A percentile compares a stretch with the other conserved stretches of the same genome.
phyloP scores from a whole-genome alignment of 1,140 invertebrate species.

The Saccostrea cuccullata region DNA sequence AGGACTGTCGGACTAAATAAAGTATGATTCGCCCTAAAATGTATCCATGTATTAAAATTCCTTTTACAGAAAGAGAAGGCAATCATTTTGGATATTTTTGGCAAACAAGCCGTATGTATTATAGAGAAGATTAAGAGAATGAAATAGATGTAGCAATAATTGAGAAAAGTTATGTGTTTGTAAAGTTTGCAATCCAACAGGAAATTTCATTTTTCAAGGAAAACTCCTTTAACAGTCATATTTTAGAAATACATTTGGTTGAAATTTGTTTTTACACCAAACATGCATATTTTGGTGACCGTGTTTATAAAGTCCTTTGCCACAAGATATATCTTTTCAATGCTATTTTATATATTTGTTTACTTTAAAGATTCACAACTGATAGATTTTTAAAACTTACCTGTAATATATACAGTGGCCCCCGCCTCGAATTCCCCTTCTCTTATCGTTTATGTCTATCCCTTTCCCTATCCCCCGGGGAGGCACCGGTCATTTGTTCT shows the following conservation, averaged over 20 bases:
- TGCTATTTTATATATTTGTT: neutral
- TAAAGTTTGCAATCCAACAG: too few relatives aligned
- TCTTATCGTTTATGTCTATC: constrained; percentile 79
- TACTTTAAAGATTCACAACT: neutral
- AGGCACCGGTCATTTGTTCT: constrained; percentile 79
- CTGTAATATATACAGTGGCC: constrained; percentile 79
- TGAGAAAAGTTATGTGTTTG: too few relatives aligned
- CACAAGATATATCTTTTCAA: neutral
- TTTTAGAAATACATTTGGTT: neutral
- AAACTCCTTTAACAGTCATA: neutral
- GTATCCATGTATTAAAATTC: too few relatives aligned
- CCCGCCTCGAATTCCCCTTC: constrained; percentile 76
- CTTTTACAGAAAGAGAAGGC: too few relatives aligned
- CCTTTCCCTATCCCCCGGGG: constrained; percentile 79
- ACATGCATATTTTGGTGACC: neutral
- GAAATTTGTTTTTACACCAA: neutral
- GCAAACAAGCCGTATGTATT: too few relatives aligned
- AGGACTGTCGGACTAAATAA: neutral
- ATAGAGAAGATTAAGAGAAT: too few relatives aligned
- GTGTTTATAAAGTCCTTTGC: too few relatives aligned
- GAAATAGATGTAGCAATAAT: too few relatives aligned
- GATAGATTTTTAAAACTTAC: constrained; percentile 51
- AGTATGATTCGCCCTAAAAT: neutral
- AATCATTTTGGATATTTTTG: too few relatives aligned
- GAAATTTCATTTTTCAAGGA: too few relatives aligned